phyloP scores from a whole-genome alignment of 2,797 vertebrate genomes.

The Sebastes iracundus region DNA sequence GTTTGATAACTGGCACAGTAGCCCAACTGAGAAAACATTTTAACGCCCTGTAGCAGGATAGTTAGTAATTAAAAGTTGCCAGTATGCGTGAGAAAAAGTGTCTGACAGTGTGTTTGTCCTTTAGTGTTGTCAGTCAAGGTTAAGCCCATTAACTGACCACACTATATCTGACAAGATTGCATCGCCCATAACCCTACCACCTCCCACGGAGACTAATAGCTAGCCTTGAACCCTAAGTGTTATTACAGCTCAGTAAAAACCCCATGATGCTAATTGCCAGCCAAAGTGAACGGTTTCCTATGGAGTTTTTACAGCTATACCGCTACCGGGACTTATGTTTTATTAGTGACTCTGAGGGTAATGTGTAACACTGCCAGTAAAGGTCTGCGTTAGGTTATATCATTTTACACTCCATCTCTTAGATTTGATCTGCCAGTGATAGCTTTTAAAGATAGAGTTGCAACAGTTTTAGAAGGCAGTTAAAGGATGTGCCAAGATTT shows the following conservation, averaged over 20 bases:
- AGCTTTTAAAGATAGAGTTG: slow-evolving; percentile 58
- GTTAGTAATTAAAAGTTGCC: not conserved
- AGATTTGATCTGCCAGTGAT: slow-evolving; percentile 59
- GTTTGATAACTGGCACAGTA: not conserved
- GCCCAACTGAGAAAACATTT: not conserved
- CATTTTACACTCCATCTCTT: slow-evolving; percentile 61
- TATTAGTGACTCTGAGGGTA: slow-evolving; percentile 55
- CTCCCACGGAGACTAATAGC: slow-evolving; percentile 50
- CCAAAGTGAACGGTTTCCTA: slow-evolving; percentile 56
- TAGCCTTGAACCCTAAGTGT: slow-evolving; percentile 42
- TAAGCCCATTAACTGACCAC: slow-evolving; percentile 59
- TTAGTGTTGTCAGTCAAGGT: slow-evolving; percentile 43
- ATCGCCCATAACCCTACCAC: slow-evolving; percentile 40
- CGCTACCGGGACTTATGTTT: slow-evolving; percentile 49
- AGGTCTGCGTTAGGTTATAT: slow-evolving; percentile 47
- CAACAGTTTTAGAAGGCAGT: slow-evolving; percentile 32
- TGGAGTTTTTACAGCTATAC: slow-evolving; percentile 55
- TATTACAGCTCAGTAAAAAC: slow-evolving; percentile 63
- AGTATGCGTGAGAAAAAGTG: not conserved
- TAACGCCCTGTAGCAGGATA: not conserved
- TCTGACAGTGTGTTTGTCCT: slow-evolving; percentile 29
- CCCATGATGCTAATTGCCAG: slow-evolving; percentile 64
- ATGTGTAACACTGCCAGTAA: slow-evolving; percentile 49
- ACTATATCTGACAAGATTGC: slow-evolving; percentile 43
- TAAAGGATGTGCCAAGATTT: slow-evolving; percentile 22